Percentiles rank a stretch among this genome's conserved stretches.
These are phyloP conservation scores for Helicoverpa zea DNA, from an alignment of 1,140 invertebrate genomes.

Conservation along the genomic window DNA sequence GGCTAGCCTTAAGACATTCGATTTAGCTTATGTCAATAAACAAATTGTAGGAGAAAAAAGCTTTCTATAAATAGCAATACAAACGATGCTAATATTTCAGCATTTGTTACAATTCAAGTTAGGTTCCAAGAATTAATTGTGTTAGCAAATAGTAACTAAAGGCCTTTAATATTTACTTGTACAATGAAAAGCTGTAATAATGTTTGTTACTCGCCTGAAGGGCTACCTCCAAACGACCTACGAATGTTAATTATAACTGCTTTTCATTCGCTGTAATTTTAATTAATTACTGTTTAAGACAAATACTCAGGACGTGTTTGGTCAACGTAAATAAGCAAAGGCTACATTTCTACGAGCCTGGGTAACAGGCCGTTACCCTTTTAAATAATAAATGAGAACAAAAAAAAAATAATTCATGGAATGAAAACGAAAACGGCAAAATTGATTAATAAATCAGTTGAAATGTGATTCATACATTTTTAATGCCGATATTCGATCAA, in stretches of 20 bases:
- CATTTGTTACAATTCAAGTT: not conserved
- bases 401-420: no score
- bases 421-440: no score
- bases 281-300: conserved; percentile 6
- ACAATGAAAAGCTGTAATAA: conserved; percentile 17
- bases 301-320: conserved; percentile 16
- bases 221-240: conserved; percentile 22
- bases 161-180: conserved; percentile 20
- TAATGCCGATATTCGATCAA: not conserved
- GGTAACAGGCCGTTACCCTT: no score
- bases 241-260: conserved; percentile 31
- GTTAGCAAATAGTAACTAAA: conserved; percentile 26
- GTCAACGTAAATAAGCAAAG: not conserved
- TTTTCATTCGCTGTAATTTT: conserved; percentile 19
- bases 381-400: no score
- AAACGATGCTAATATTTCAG: conserved; percentile 23
- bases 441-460: no score
- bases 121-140: conserved; percentile 18
- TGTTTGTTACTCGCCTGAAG: conserved; percentile 25
- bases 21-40: conserved; percentile 15
- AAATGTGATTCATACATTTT: no score
- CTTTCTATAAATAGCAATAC: not conserved
- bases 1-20: conserved; percentile 23
- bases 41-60: not conserved
- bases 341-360: not conserved